Conservation (phyloP, 23 tunicate genomes). For the Aplidium turbinatum region DNA sequence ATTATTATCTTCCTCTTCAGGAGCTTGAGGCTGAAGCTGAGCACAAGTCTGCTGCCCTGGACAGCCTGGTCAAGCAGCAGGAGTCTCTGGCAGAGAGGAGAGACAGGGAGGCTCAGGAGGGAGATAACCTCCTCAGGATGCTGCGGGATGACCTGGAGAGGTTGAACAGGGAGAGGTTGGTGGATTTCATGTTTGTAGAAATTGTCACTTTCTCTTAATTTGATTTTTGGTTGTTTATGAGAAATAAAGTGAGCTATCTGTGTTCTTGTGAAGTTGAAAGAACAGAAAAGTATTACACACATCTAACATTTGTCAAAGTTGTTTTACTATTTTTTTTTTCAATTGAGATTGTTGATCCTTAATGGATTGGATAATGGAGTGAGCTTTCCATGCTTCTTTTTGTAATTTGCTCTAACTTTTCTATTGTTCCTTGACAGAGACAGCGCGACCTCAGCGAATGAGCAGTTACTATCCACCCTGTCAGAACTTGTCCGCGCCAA, state of each 20-base stretch:
- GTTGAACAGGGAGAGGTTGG: slow-evolving; percentile 74
- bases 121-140: slow-evolving; percentile 70
- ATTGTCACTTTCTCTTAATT: background rate
- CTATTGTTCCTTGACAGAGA: slow-evolving; percentile 52
- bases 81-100: slow-evolving; percentile 51
- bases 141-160: slow-evolving; percentile 81
- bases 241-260: background rate
- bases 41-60: slow-evolving; percentile 58
- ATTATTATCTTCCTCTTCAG: slow-evolving; percentile 33
- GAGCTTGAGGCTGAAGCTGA: slow-evolving; percentile 66
- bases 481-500: slow-evolving; percentile 69
- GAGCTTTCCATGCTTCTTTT: too few species aligned
- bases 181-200: too few species aligned
- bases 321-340: background rate
- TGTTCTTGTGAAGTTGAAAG: background rate
- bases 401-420: too few species aligned
- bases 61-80: slow-evolving; percentile 52
- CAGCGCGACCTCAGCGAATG: slow-evolving; percentile 43
- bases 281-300: background rate
- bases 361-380: too few species aligned
- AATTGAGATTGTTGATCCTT: background rate
- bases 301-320: too few species aligned
- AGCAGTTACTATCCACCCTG: slow-evolving; percentile 63
- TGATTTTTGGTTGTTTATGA: background rate
- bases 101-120: slow-evolving; percentile 79